phyloP scores from a whole-genome alignment of 2,888 invertebrate genomes.

The Eristalis pertinax region DNA sequence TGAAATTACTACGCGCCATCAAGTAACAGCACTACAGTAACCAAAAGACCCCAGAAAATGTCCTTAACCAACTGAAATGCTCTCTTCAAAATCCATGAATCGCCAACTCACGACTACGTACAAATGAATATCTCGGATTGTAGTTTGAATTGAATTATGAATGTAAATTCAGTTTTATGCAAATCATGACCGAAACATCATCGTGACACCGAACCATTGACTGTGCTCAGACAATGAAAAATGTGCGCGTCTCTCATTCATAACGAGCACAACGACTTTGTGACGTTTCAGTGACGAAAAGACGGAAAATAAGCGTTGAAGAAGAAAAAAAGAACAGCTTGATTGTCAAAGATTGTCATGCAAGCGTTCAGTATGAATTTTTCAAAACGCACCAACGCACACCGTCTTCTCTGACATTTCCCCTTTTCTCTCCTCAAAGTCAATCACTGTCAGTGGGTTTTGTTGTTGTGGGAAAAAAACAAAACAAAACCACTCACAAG shows the following conservation, averaged over 20 bases:
- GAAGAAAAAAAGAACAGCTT: not conserved
- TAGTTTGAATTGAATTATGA: constrained; percentile 48
- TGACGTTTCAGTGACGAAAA: not conserved
- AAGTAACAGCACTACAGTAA: not conserved
- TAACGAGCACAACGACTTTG: constrained; percentile 19
- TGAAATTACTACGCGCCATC: too few relatives aligned
- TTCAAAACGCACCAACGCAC: not conserved
- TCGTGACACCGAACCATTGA: constrained; percentile 40
- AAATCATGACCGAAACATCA: constrained; percentile 41
- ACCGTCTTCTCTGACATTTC: not conserved
- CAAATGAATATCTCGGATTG: not conserved
- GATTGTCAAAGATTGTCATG: not conserved
- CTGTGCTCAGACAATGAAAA: constrained; percentile 47
- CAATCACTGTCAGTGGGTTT: not conserved
- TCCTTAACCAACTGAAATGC: not conserved
- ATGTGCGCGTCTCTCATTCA: constrained; percentile 51
- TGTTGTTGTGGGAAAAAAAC: not conserved
- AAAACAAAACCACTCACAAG: too few relatives aligned
- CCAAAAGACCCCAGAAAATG: not conserved
- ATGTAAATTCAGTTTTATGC: constrained; percentile 29
- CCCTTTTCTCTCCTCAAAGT: not conserved
- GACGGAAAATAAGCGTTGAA: not conserved
- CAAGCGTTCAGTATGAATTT: not conserved
- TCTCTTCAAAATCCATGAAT: not conserved
- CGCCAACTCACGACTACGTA: not conserved